Evolutionary conservation across 2,113 vertebrate species (phyloP), one percentile per base, ranked within the genome.

Genomic region (Saguinus imperator): DNA sequence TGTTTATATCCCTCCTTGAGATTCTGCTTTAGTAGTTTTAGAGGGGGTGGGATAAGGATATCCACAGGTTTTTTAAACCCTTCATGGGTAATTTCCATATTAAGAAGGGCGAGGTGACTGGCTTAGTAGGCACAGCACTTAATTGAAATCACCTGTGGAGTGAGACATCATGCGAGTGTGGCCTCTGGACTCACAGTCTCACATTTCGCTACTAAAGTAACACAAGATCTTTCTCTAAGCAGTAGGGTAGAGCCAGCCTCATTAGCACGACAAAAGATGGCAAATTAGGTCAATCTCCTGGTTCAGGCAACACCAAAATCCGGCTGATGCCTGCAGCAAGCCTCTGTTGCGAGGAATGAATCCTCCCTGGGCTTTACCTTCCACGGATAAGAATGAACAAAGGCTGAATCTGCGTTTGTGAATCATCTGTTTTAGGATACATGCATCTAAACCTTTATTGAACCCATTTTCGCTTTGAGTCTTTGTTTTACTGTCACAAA

Each of bases 261-360:
- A 70, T 93, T 92, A 96, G 35, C 45, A 82, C 91, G 82, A 80
- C 80, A 93, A 57, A 57, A 85, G 91, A 61, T 13, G 37, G 70
- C 61, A 84, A 95, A 96, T 84, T 50, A 81, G 90, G 89, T 92
- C 94, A 96, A 83, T 68, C 61, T 25, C 66, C 35, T 27, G 81
- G 84, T 87, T 94, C 37, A 81, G 12, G 32, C 32, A 16, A 72
- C 29, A 93, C 55, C 70, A 37, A 87, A 96, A 77, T 79, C 17
- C 27, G 84, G 61, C n/a, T 92, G 40, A 37, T 58, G 45, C 45
- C 87, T 76, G 80, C 37, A 64, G 83, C 64, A 76, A 48, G 48
- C 5, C 12, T 29, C 66, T 55, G 20, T 3, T 40, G 45, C 73
- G 43, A 61, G 73, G 21, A 77, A 17, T 37, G 40, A 43, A 23